A percentile compares a stretch with the other conserved stretches of the same genome.
Conservation (phyloP, 2,888 invertebrate species). For the Aphidoletes aphidimyza region DNA sequence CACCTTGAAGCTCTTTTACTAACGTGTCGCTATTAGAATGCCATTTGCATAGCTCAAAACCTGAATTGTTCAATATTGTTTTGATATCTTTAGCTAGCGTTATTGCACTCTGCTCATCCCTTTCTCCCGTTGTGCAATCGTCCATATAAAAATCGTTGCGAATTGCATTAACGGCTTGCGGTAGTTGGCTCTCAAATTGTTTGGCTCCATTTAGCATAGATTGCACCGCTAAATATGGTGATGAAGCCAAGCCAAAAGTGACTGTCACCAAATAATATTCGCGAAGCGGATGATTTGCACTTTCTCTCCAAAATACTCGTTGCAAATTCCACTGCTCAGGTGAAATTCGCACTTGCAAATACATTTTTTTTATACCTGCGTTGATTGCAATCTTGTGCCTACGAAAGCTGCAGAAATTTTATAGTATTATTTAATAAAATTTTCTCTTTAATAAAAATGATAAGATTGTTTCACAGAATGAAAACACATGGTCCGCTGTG, state of each 20-base stretch:
- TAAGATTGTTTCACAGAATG: too few relatives aligned
- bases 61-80: slow-evolving; percentile 54
- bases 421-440: too few relatives aligned
- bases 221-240: slow-evolving; percentile 59
- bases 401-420: too few relatives aligned
- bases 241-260: slow-evolving; percentile 59
- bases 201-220: slow-evolving; percentile 57
- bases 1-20: slow-evolving; percentile 24
- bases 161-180: slow-evolving; percentile 56
- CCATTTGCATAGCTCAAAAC: slow-evolving; percentile 57
- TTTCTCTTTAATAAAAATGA: too few relatives aligned
- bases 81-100: slow-evolving; percentile 57
- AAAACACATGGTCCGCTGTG: too few relatives aligned
- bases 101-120: slow-evolving; percentile 56
- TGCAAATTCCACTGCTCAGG: slow-evolving; percentile 57
- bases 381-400: slow-evolving; percentile 58
- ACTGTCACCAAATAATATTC: slow-evolving; percentile 58
- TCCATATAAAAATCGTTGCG: too few relatives aligned
- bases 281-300: slow-evolving; percentile 55
- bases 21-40: too few relatives aligned
- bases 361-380: slow-evolving; percentile 61
- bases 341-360: slow-evolving; percentile 59
- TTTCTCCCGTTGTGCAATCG: slow-evolving; percentile 58
- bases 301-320: slow-evolving; percentile 58
- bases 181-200: slow-evolving; percentile 55